phyloP scores from a whole-genome alignment of 2,888 invertebrate genomes.

The Ceratothoa steindachneri region DNA sequence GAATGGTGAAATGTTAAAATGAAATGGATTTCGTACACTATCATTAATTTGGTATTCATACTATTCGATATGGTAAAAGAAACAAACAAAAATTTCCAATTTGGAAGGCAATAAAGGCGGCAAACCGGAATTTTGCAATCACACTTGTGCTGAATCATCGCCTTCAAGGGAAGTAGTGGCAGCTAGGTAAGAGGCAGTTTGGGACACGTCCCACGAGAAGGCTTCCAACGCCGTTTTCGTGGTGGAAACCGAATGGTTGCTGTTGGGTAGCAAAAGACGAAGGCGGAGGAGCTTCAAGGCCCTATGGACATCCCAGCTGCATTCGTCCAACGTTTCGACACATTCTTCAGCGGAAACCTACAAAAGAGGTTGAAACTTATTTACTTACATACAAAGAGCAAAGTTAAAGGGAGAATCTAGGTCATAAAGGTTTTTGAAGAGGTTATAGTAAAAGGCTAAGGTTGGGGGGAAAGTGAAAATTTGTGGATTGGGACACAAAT shows the following conservation, averaged over 20 bases:
- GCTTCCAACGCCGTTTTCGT: conserved; percentile 27
- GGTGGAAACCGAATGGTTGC: conserved; percentile 20
- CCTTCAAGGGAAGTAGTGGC: conserved; percentile 22
- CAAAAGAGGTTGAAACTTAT: conserved; percentile 51
- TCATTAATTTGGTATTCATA: too few relatives aligned
- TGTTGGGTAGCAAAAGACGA: conserved; percentile 55
- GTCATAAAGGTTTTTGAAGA: too few relatives aligned
- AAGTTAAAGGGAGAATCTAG: too few relatives aligned
- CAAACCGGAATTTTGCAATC: too few relatives aligned
- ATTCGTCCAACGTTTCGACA: conserved; percentile 71
- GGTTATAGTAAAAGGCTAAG: too few relatives aligned
- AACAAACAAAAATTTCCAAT: too few relatives aligned
- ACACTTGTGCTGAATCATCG: conserved; percentile 40
- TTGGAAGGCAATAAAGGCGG: too few relatives aligned
- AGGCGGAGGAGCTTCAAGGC: conserved; percentile 77
- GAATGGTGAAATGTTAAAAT: neutral
- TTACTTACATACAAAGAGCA: too few relatives aligned
- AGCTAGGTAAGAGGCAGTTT: conserved; percentile 44
- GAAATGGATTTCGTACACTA: too few relatives aligned
- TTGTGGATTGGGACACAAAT: too few relatives aligned
- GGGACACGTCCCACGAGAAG: conserved; percentile 47
- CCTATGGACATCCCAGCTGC: conserved; percentile 81
- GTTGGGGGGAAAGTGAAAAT: too few relatives aligned
- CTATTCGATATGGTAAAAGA: too few relatives aligned
- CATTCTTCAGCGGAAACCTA: conserved; percentile 62